A percentile compares a stretch with the other conserved stretches of the same genome.
phyloP scores from a whole-genome alignment of 2,888 invertebrate genomes.

The Trichopoda pennipes region DNA sequence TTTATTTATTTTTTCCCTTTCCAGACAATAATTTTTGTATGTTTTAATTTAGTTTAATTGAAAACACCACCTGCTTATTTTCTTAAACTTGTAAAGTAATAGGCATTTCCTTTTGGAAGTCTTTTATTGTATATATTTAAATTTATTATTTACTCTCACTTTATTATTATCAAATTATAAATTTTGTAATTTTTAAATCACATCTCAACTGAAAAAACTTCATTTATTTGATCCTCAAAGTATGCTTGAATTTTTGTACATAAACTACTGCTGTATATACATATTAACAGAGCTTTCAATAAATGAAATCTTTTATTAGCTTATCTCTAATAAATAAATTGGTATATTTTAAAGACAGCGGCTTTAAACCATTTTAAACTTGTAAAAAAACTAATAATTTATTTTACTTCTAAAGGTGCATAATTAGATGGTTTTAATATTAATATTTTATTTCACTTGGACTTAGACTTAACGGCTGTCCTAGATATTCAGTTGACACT shows the following conservation, averaged over 20 bases:
- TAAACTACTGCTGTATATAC: background rate
- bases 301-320: conserved; percentile 6
- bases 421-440: no score
- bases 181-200: conserved; percentile 16
- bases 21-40: no score
- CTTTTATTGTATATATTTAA: background rate
- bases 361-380: no score
- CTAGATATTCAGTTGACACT: no score
- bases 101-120: background rate
- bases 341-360: no score
- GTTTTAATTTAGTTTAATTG: no score
- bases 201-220: background rate
- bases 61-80: no score
- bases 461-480: no score
- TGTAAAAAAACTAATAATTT: no score
- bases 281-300: conserved; percentile 14
- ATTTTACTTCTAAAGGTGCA: no score
- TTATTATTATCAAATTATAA: background rate
- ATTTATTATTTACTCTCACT: background rate
- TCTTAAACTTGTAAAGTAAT: background rate
- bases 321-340: background rate
- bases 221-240: conserved; percentile 44
- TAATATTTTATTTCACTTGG: no score
- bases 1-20: no score
- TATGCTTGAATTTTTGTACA: conserved; percentile 39